These are phyloP conservation scores for Cetoscarus ocellatus DNA, from an alignment of 2,797 vertebrate species.

Conservation along the genomic window DNA sequence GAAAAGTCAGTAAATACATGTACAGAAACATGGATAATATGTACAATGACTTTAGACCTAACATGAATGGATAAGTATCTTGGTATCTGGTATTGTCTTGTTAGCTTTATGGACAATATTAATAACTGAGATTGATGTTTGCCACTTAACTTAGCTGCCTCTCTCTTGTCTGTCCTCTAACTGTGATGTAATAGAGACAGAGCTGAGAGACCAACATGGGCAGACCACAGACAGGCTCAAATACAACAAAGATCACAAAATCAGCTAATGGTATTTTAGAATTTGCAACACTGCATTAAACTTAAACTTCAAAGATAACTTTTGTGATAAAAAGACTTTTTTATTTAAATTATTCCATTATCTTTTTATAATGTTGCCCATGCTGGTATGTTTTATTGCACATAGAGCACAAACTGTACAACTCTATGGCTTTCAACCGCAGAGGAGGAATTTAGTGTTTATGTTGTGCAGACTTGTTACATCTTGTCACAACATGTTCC, in stretches of 20 bases:
- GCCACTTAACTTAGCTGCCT: slow-evolving; percentile 22
- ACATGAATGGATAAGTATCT: slow-evolving; percentile 37
- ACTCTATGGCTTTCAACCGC: slow-evolving; percentile 44
- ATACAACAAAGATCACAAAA: no score
- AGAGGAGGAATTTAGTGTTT: slow-evolving; percentile 59
- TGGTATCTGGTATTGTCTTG: slow-evolving; percentile 82
- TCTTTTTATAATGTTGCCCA: slow-evolving; percentile 31
- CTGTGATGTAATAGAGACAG: slow-evolving; percentile 66
- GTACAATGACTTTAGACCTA: background rate
- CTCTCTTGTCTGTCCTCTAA: slow-evolving; percentile 28
- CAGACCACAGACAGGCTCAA: slow-evolving; percentile 21
- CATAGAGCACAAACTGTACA: slow-evolving; percentile 43
- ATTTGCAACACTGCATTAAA: background rate
- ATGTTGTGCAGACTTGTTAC: background rate
- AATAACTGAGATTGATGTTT: slow-evolving; percentile 69
- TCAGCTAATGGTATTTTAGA: no score
- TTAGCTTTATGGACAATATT: slow-evolving; percentile 79
- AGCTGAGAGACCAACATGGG: slow-evolving; percentile 57
- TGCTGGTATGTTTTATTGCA: slow-evolving; percentile 25
- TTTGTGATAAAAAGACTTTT: no score
- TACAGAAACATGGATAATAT: no score
- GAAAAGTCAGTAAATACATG: background rate
- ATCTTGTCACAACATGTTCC: background rate
- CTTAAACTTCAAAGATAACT: no score
- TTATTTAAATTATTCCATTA: background rate